Evolutionary conservation across 2,888 invertebrate species (phyloP).

Genomic region (Eristalis pertinax): DNA sequence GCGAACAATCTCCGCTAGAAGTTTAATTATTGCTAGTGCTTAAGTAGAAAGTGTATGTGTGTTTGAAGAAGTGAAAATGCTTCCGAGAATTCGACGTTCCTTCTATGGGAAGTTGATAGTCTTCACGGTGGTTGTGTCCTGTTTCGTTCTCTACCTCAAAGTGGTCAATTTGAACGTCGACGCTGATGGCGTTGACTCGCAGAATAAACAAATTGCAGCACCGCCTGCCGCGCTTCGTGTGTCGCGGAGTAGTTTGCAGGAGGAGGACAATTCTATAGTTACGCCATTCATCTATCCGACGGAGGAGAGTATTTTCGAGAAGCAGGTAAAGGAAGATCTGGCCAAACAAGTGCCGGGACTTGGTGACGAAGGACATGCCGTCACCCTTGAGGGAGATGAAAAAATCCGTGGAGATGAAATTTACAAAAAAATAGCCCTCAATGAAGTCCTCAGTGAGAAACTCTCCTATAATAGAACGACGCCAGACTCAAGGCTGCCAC

Average conservation of each 20-base stretch:
- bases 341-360: conserved; percentile 86
- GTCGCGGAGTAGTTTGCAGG: conserved; percentile 24
- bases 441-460: conserved; percentile 93
- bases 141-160: conserved; percentile 79
- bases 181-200: conserved; percentile 20
- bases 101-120: conserved; percentile 80
- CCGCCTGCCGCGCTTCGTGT: conserved; percentile 35
- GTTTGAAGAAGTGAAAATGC: conserved; percentile 75
- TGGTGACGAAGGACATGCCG: conserved; percentile 88
- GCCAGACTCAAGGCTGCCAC: conserved; percentile 80
- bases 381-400: conserved; percentile 86
- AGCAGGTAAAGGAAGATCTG: conserved; percentile 84
- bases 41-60: conserved; percentile 44
- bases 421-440: conserved; percentile 92
- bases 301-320: conserved; percentile 74
- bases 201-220: conserved; percentile 45
- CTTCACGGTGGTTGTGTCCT: conserved; percentile 77
- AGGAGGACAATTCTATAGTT: conserved; percentile 40
- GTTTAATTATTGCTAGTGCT: conserved; percentile 33
- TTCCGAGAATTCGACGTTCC: conserved; percentile 80
- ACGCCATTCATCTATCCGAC: conserved; percentile 73
- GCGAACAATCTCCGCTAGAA: conserved; percentile 41
- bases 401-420: conserved; percentile 86
- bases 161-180: conserved; percentile 73
- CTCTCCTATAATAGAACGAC: conserved; percentile 90